Base-by-base conservation (phyloP, 2,113 vertebrate species). In the Anhinga anhinga region DNA sequence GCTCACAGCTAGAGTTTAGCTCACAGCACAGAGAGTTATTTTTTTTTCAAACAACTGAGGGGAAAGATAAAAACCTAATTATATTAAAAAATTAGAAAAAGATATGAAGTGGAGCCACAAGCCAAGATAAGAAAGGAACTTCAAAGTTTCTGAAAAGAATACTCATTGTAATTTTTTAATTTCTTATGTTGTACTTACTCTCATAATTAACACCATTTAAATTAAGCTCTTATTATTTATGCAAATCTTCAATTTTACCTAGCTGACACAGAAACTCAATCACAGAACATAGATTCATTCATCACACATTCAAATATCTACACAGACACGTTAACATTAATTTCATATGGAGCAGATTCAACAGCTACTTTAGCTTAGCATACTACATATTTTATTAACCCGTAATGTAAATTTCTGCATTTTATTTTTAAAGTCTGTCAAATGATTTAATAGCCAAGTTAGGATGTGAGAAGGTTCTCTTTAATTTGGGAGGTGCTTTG, bases 41-140 rank as follows among this genome's bases (percentile, higher is more conserved):
- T 44, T 73, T 86, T 83, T 90, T 74, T 40, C 14, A 71, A 92
- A 70, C 20, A 88, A 72, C 45, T 81, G 13, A 78, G 66, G 23
- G 42, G 16, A 77, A 88, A 96, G 86, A 93, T 86, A 92, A 96
- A 94, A 92, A 73, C 10, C 58, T 70, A 83, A 96, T 92, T 92
- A 78, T 30, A 34, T 45, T 42, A 29, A 77, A 94, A 93, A 82
- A 74, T 18, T 25, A 59, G 26, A 26, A 83, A 71, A 67, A 95
- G 44, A 82, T 69, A 93, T 3, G 16, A 65, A 86, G 34, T 38
- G 27, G 61, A 89, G 61, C 34, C 36, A 95, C n/a, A 71, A 93
- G 55, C 52, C 61, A 76, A 90, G 74, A 80, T 81, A 77, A 86
- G 52, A 67, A 15, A 88, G 45, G 25, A 86, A 82, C 86, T 93